Evolutionary conservation across 2,797 vertebrate species (phyloP).

Genomic region (Xerus rutilus): DNA sequence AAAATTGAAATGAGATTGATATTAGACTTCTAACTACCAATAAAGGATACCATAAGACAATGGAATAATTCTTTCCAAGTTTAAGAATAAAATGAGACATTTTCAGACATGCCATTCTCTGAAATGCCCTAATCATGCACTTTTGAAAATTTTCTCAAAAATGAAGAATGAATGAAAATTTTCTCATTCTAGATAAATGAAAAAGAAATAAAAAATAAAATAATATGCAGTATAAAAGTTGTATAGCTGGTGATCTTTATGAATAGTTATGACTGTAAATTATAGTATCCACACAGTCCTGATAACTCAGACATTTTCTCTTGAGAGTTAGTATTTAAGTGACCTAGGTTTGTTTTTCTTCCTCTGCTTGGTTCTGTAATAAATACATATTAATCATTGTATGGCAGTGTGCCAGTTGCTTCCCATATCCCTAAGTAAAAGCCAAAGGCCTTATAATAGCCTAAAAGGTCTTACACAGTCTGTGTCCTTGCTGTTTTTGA

Average conservation of each 20-base stretch:
- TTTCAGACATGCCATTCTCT: background rate
- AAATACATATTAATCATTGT: background rate
- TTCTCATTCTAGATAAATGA: background rate
- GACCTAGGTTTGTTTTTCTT: background rate
- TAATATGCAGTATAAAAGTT: background rate
- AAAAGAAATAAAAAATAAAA: background rate
- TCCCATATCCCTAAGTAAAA: background rate
- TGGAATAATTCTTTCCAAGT: conserved; percentile 1
- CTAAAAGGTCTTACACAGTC: background rate
- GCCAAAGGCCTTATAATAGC: background rate
- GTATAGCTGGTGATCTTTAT: background rate
- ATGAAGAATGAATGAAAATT: too few species aligned
- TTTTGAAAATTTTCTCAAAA: background rate
- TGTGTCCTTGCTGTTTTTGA: background rate
- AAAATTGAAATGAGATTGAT: background rate
- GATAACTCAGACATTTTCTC: background rate
- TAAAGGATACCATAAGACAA: background rate
- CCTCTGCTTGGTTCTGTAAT: background rate
- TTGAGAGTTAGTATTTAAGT: background rate
- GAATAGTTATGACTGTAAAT: background rate
- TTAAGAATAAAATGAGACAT: background rate
- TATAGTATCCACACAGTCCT: background rate
- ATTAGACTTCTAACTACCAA: background rate
- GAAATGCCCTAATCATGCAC: background rate
- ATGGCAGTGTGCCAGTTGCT: background rate